Evolutionary conservation across 2,888 invertebrate species (phyloP), one percentile per base, ranked within the genome.

Genomic region (Orthosia gracilis): DNA sequence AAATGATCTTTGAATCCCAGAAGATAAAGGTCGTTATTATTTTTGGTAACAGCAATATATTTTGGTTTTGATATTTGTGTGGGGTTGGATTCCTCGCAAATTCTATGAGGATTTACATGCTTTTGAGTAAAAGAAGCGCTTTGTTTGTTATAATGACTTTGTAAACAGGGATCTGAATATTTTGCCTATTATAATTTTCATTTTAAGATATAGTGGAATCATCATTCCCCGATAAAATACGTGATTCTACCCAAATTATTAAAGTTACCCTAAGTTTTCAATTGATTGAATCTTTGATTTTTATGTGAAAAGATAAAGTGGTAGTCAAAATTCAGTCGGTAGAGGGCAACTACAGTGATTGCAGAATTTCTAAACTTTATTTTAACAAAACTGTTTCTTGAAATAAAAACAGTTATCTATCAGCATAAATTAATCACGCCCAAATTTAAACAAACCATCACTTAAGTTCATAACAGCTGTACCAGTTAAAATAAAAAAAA

Each of bases 11-110:
- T 87, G 78, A 26, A 13, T 31, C 11, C 57, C 13, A 7, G 0
- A 4, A 3, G 0, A 49, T 73, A 85, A 61, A 76, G 66, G 47
- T 64, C 9, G 50, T 50, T 62, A 73, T 76, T 63, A 7, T 7
- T 55, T 76, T 80, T 54, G 23, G n/a, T 15, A 21, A 15, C n/a
- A 59, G 31, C 47, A 68, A 49, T 62, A 59, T 15, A 26, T 45
- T 31, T 71, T 74, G 57, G 73, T 73, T 61, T 69, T 63, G 52
- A 57, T 23, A 59, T 74, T 75, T 69, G n/a, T 66, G 69, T 72
- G 62, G 79, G 78, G 74, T 76, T 52, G 79, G 64, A 77, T 80
- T 79, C 75, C 67, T 71, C 31, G 59, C 64, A 80, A 84, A 85
- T 82, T 80, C 71, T 76, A 61, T 23, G 45, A 80, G 84, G 70